A percentile compares a stretch with the other conserved stretches of the same genome.
These are phyloP conservation scores for Coregonus clupeaformis DNA, from an alignment of 2,113 vertebrate species.

Conservation along the genomic window DNA sequence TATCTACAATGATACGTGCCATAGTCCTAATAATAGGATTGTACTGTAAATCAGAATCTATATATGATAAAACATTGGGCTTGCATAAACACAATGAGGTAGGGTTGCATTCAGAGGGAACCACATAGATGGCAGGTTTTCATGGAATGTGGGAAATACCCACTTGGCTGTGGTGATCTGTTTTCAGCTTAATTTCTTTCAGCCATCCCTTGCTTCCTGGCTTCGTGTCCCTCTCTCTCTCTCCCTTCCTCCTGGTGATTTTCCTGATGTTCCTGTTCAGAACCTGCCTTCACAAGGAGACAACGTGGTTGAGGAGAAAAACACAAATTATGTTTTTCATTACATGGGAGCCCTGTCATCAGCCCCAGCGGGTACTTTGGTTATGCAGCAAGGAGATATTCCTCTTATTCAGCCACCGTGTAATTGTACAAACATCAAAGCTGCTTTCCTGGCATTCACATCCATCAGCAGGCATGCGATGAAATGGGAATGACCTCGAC, in stretches of 20 bases:
- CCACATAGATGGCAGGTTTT: neutral
- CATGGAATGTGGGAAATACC: neutral
- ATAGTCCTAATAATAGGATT: neutral
- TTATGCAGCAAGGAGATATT: slow-evolving; percentile 27
- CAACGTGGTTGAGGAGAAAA: neutral
- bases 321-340: slow-evolving; percentile 5
- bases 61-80: too few relatives aligned
- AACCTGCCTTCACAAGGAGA: neutral
- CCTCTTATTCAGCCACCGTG: slow-evolving; percentile 15
- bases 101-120: neutral
- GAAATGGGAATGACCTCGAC: slow-evolving; percentile 32
- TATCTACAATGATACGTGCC: neutral
- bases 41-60: neutral
- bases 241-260: neutral
- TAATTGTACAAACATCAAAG: slow-evolving; percentile 41
- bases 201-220: neutral
- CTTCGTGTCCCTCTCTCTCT: neutral
- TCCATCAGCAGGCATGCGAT: slow-evolving; percentile 9
- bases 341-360: neutral
- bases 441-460: slow-evolving; percentile 28
- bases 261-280: slow-evolving; percentile 1
- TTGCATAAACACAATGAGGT: neutral
- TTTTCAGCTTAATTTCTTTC: neutral
- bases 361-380: slow-evolving; percentile 18
- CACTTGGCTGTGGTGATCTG: neutral